A percentile compares a stretch with the other conserved stretches of the same genome.
Evolutionary conservation across 2,113 vertebrate species (phyloP).

Genomic region (Chloropsis cyanopogon): DNA sequence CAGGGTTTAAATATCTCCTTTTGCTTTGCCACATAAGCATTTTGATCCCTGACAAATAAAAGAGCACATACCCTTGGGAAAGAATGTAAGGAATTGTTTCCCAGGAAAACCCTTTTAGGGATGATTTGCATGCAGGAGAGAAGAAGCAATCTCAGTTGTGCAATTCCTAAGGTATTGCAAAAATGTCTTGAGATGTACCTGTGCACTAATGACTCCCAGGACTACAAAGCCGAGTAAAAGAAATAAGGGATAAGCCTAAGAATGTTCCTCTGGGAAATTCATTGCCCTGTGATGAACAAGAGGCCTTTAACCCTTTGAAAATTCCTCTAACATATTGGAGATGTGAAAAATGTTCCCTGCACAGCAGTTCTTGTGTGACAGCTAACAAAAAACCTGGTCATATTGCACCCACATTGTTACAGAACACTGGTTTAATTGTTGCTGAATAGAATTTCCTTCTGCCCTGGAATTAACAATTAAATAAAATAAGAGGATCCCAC

Average conservation of each 20-base stretch:
- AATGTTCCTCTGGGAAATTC: background rate
- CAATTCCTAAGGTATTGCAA: slow-evolving; percentile 30
- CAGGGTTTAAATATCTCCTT: background rate
- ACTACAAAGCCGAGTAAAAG: background rate
- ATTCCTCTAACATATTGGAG: background rate
- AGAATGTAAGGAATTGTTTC: slow-evolving; percentile 40
- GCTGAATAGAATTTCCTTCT: background rate
- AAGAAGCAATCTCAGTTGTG: slow-evolving; percentile 4
- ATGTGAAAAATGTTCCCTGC: background rate
- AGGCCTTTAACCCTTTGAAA: background rate
- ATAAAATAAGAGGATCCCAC: background rate
- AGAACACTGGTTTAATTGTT: background rate
- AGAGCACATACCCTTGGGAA: background rate
- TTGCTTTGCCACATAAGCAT: background rate
- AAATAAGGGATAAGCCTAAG: background rate
- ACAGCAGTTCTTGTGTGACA: background rate
- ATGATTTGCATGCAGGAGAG: background rate
- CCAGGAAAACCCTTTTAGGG: background rate
- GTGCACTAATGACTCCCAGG: background rate
- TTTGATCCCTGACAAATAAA: background rate
- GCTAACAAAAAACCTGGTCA: background rate
- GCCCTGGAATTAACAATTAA: background rate
- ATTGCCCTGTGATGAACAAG: background rate
- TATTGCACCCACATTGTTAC: background rate
- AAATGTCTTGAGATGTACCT: slow-evolving; percentile 11